These are phyloP conservation scores for Melitaea athalia DNA, from an alignment of 2,888 invertebrate species.

Conservation along the genomic window DNA sequence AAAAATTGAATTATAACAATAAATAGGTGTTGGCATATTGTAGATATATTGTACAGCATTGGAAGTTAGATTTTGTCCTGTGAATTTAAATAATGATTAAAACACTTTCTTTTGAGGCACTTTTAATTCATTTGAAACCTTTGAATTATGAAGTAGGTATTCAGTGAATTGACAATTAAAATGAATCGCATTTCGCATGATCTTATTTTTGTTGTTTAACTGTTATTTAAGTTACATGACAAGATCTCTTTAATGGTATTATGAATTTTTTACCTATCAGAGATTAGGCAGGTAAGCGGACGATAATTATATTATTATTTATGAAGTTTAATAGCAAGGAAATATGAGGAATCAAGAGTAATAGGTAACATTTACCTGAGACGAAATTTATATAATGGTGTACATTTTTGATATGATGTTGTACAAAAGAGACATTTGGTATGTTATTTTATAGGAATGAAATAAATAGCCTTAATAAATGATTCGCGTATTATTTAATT, in stretches of 20 bases:
- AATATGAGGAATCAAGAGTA: conserved; percentile 53
- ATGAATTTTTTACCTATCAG: conserved; percentile 62
- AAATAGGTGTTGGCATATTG: conserved; percentile 58
- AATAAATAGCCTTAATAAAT: conserved; percentile 83
- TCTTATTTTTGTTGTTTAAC: neutral
- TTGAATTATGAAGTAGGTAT: too few species aligned
- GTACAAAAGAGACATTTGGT: conserved; percentile 84
- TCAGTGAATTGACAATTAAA: too few species aligned
- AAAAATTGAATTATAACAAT: conserved; percentile 57
- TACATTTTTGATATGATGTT: conserved; percentile 84
- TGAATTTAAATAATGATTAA: conserved; percentile 27
- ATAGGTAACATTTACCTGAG: conserved; percentile 81
- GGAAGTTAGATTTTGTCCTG: conserved; percentile 30
- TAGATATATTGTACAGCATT: conserved; percentile 72
- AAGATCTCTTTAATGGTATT: conserved; percentile 11
- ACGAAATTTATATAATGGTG: conserved; percentile 82
- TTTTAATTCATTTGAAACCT: neutral
- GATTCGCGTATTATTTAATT: conserved; percentile 53
- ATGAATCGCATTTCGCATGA: too few species aligned
- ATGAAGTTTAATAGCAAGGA: conserved; percentile 64
- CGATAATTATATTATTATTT: conserved; percentile 66
- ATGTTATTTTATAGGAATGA: conserved; percentile 84
- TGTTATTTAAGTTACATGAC: conserved; percentile 33
- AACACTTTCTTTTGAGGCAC: neutral
- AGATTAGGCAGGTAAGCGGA: conserved; percentile 70